Conservation (phyloP, 1,140 invertebrate species). For the Augochlora pura region DNA sequence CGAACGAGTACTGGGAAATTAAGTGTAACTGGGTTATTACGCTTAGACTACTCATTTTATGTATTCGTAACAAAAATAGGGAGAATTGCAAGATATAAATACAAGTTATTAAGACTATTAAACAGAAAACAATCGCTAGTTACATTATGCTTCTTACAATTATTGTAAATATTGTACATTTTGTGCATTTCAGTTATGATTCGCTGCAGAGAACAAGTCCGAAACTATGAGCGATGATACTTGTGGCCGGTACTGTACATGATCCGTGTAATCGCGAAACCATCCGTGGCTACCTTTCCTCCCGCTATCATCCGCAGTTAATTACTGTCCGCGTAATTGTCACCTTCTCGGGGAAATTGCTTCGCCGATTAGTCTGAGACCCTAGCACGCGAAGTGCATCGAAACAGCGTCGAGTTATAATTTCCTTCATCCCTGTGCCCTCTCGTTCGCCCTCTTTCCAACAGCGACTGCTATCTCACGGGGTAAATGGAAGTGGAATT, state of each 20-base stretch:
- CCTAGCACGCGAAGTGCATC: conserved; percentile 3
- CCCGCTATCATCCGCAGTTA: conserved; percentile 49
- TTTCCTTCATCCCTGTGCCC: background rate
- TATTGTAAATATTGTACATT: too few relatives aligned
- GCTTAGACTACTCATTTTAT: too few relatives aligned
- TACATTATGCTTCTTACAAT: too few relatives aligned
- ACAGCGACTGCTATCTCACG: background rate
- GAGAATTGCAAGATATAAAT: too few relatives aligned
- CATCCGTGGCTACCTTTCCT: conserved; percentile 32
- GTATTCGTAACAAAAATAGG: too few relatives aligned
- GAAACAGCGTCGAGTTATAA: conserved; percentile 17
- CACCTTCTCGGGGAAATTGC: conserved; percentile 50
- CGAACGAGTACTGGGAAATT: too few relatives aligned
- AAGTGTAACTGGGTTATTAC: too few relatives aligned
- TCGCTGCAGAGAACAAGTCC: background rate
- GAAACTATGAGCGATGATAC: background rate
- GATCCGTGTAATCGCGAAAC: conserved; percentile 48
- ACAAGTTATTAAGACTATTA: too few relatives aligned
- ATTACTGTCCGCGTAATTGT: conserved; percentile 57
- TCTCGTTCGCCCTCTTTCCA: too few relatives aligned
- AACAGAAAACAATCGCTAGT: too few relatives aligned
- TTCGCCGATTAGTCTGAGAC: conserved; percentile 24
- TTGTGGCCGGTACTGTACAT: conserved; percentile 17
- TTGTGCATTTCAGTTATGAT: too few relatives aligned
- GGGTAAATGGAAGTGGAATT: conserved; percentile 2